Evolutionary conservation across 2,797 vertebrate genomes (phyloP).

Genomic region (Thamnophis elegans): DNA sequence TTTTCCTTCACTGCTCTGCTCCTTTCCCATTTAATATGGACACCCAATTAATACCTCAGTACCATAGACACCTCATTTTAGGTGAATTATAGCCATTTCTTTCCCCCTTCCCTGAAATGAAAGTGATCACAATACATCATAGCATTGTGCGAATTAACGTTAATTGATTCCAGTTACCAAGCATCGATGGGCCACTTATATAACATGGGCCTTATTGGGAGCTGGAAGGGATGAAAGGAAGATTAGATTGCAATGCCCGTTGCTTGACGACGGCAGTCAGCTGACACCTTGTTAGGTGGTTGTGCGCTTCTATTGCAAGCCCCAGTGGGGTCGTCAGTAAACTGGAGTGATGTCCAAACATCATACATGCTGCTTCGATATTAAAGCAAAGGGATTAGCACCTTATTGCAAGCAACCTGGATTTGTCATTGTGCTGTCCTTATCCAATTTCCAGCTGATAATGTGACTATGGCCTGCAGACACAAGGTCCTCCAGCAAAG

Average conservation of each 20-base stretch:
- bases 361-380: constrained; percentile 89
- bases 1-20: constrained; percentile 83
- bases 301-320: constrained; percentile 80
- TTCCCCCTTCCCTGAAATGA: constrained; percentile 78
- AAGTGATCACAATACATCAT: constrained; percentile 86
- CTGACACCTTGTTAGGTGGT: constrained; percentile 82
- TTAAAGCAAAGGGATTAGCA: constrained; percentile 98
- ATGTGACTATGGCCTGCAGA: constrained; percentile 81
- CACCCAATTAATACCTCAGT: constrained; percentile 97
- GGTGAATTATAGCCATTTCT: constrained; percentile 95
- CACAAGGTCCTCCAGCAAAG: constrained; percentile 73
- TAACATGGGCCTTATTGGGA: constrained; percentile 88
- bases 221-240: constrained; percentile 84
- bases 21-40: constrained; percentile 98
- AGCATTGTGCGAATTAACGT: constrained; percentile 84
- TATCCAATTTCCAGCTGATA: constrained; percentile 96
- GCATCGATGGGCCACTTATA: constrained; percentile 81
- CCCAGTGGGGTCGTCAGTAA: constrained; percentile 87
- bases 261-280: constrained; percentile 84
- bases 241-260: constrained; percentile 91
- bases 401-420: constrained; percentile 98
- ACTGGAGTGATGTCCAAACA: constrained; percentile 89
- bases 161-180: constrained; percentile 95
- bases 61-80: constrained; percentile 84
- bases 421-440: constrained; percentile 99